These are phyloP conservation scores for Syngnathoides biaculeatus DNA, from an alignment of 2,113 vertebrate genomes.

Conservation along the genomic window DNA sequence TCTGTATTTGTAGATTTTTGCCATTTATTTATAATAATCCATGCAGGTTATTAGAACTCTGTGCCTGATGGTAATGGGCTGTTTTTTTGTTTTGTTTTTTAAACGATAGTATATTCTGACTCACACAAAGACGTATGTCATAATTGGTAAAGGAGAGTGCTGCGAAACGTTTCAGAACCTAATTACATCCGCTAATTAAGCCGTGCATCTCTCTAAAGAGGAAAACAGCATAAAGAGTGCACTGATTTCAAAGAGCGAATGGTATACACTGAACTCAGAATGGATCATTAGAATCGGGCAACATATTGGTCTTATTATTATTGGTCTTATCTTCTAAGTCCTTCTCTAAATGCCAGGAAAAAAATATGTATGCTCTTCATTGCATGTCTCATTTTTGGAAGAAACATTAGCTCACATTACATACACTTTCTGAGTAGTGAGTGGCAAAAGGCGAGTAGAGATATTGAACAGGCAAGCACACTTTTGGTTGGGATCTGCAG, in stretches of 20 bases:
- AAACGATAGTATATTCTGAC: constrained; percentile 16
- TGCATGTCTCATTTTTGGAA: not conserved
- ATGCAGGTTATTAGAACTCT: constrained; percentile 16
- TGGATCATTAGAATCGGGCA: constrained; percentile 30
- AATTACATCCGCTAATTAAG: constrained; percentile 36
- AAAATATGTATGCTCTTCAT: constrained; percentile 19
- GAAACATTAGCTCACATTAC: not conserved
- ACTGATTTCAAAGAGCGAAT: constrained; percentile 39
- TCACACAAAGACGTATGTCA: constrained; percentile 40
- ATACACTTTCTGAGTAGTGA: not conserved
- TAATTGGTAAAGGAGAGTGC: constrained; percentile 42
- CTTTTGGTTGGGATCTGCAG: not conserved
- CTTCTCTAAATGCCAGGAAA: constrained; percentile 21
- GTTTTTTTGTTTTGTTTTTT: constrained; percentile 16
- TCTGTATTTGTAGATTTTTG: not conserved
- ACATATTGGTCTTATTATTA: constrained; percentile 27
- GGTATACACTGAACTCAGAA: constrained; percentile 15
- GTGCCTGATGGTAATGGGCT: constrained; percentile 16
- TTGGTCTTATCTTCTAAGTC: constrained; percentile 20
- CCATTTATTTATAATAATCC: not conserved
- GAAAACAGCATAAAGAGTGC: constrained; percentile 13
- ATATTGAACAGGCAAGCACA: not conserved
- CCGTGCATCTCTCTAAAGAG: constrained; percentile 15
- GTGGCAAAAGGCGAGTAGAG: not conserved
- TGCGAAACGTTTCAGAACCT: constrained; percentile 35